Evolutionary conservation across 2,888 invertebrate genomes (phyloP).

Genomic region (Amphipyra tragopoginis): DNA sequence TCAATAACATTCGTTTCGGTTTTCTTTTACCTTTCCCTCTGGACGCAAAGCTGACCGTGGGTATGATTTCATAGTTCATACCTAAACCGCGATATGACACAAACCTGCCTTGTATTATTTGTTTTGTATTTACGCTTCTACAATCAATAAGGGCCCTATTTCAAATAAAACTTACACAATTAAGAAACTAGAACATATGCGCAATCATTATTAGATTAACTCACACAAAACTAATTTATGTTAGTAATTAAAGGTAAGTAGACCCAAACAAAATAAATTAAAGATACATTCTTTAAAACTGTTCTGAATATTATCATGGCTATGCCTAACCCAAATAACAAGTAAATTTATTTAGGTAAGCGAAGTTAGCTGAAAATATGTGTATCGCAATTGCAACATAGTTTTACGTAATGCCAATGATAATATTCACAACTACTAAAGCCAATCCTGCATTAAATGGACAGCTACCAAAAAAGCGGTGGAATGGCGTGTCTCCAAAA

Average conservation of each 20-base stretch:
- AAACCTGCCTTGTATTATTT: no score
- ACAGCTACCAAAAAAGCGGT: conserved; percentile 95
- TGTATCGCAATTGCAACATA: no score
- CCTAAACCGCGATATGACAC: no score
- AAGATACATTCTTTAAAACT: conserved; percentile 40
- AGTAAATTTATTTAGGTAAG: neutral
- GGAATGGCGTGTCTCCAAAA: conserved; percentile 96
- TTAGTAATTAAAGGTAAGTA: conserved; percentile 65
- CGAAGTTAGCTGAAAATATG: neutral
- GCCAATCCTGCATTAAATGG: conserved; percentile 77
- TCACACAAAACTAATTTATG: conserved; percentile 65
- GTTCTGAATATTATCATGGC: conserved; percentile 75
- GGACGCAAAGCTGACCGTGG: no score
- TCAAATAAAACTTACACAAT: conserved; percentile 9
- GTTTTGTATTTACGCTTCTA: neutral
- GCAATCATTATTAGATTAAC: conserved; percentile 44
- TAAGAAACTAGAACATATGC: conserved; percentile 25
- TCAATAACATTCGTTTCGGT: no score
- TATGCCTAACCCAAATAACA: conserved; percentile 10
- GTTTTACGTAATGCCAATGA: conserved; percentile 58
- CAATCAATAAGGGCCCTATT: conserved; percentile 4
- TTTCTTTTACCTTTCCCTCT: no score
- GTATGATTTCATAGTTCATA: no score
- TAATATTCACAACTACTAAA: conserved; percentile 79
- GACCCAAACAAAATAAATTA: conserved; percentile 50